These are phyloP conservation scores for Halcyon malimbica DNA, from an alignment of 2,113 vertebrate genomes.

Conservation along the genomic window DNA sequence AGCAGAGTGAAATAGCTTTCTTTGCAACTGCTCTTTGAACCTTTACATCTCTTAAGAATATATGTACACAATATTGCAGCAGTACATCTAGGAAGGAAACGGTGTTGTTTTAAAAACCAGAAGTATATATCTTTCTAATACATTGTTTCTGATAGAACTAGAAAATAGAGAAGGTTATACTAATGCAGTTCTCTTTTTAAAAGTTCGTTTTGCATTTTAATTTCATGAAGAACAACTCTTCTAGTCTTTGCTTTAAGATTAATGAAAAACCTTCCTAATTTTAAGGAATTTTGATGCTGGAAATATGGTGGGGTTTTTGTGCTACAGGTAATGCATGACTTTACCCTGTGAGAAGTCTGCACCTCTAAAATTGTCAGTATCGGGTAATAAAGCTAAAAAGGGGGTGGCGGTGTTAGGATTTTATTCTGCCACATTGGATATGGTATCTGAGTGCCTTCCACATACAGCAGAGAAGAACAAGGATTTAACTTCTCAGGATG, in stretches of 20 bases:
- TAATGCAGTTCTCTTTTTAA: not conserved
- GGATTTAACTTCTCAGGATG: not conserved
- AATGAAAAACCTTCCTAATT: not conserved
- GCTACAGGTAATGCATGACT: accelerated
- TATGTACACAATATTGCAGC: not conserved
- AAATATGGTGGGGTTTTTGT: accelerated
- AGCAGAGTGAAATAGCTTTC: not conserved
- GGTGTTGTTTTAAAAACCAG: not conserved
- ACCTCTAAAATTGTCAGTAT: not conserved
- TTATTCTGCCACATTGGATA: not conserved
- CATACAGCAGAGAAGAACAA: not conserved
- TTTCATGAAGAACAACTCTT: not conserved
- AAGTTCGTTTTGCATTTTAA: not conserved
- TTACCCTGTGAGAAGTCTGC: not conserved
- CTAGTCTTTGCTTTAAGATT: too few relatives aligned
- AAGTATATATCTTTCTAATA: not conserved
- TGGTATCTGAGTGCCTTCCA: not conserved
- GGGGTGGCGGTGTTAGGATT: not conserved
- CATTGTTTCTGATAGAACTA: not conserved
- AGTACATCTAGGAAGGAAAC: not conserved
- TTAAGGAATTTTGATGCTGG: not conserved
- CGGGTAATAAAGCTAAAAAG: not conserved
- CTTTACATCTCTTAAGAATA: not conserved
- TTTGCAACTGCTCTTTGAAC: not conserved
- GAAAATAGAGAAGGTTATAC: not conserved